phyloP scores from a whole-genome alignment of 2,113 vertebrate genomes.

The Proteles cristata region DNA sequence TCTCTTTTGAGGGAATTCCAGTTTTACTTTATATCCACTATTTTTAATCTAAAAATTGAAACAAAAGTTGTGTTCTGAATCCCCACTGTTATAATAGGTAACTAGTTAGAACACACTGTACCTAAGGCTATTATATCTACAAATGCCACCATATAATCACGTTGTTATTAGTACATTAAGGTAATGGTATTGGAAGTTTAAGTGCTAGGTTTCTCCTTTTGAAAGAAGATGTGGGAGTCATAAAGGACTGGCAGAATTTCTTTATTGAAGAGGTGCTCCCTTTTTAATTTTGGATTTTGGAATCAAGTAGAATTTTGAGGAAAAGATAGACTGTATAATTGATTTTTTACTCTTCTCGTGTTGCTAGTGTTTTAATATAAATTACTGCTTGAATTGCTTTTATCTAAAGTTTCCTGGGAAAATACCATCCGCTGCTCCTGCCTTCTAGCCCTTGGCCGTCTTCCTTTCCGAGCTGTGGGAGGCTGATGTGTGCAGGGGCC shows the following conservation, averaged over 20 bases:
- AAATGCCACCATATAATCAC: background rate
- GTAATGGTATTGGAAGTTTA: background rate
- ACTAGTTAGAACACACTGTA: background rate
- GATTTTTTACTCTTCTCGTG: background rate
- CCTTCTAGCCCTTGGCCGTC: background rate
- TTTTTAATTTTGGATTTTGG: background rate
- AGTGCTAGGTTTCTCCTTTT: background rate
- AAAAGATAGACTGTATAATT: background rate
- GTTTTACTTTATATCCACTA: background rate
- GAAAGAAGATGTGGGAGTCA: background rate
- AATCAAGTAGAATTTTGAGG: background rate
- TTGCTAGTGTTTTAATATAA: background rate
- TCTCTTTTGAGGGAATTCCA: background rate
- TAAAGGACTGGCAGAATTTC: background rate
- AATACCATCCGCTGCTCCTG: background rate
- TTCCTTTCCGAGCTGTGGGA: too few species aligned
- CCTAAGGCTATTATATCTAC: background rate
- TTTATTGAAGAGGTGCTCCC: background rate
- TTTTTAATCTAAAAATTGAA: background rate
- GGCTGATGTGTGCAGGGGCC: accelerated
- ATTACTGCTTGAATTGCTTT: background rate
- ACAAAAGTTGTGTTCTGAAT: background rate
- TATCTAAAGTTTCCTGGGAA: background rate
- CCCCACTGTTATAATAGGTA: background rate
- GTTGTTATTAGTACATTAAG: background rate